These are phyloP conservation scores for Castor canadensis DNA, from an alignment of 2,113 vertebrate genomes.

Conservation along the genomic window DNA sequence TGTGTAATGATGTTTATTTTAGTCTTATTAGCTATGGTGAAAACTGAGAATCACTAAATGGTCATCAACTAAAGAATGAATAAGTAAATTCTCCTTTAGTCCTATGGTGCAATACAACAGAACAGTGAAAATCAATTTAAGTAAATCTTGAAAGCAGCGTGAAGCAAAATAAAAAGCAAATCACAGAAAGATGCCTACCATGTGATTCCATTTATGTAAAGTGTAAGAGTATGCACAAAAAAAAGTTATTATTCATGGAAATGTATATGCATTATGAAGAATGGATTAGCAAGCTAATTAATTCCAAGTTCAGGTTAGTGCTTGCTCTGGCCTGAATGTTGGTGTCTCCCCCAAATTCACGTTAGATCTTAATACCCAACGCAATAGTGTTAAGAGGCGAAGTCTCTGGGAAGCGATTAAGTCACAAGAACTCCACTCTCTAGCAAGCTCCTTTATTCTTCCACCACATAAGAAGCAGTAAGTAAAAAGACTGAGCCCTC, in stretches of 20 bases:
- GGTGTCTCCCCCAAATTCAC: neutral
- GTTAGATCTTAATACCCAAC: neutral
- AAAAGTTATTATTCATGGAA: neutral
- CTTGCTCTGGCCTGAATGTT: neutral
- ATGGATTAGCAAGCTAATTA: neutral
- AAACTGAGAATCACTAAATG: neutral
- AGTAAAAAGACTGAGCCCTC: neutral
- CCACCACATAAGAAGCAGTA: neutral
- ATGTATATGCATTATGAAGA: neutral
- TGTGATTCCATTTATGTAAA: neutral
- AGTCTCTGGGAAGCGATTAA: neutral
- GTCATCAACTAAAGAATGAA: neutral
- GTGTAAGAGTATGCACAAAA: neutral
- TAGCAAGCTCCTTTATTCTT: neutral
- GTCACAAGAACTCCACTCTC: neutral
- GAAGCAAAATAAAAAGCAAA: constrained; percentile 24
- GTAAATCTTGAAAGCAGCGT: neutral
- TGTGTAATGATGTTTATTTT: neutral
- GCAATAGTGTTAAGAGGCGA: neutral
- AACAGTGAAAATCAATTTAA: neutral
- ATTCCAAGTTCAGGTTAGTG: neutral
- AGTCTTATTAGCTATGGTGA: neutral
- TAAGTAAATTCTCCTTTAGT: neutral
- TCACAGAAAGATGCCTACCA: neutral
- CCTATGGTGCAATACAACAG: neutral